Percentiles rank a stretch among this genome's conserved stretches.
Evolutionary conservation across 2,797 vertebrate species (phyloP).

Genomic region (Sciaenops ocellatus): DNA sequence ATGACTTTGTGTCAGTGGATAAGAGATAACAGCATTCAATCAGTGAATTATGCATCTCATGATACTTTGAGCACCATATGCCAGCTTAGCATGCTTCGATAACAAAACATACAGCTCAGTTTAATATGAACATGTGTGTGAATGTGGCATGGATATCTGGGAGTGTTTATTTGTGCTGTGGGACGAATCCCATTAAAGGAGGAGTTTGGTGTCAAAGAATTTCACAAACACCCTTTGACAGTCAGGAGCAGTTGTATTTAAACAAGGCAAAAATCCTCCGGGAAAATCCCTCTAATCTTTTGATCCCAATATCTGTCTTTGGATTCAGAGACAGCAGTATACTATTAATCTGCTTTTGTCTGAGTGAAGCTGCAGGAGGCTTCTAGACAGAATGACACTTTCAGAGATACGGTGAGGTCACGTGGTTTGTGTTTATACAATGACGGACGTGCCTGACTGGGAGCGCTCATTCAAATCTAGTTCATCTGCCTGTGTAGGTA

Average conservation of each 20-base stretch:
- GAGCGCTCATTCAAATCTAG: constrained; percentile 48
- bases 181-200: constrained; percentile 66
- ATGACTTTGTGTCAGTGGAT: constrained; percentile 2
- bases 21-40: constrained; percentile 18
- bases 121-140: constrained; percentile 14
- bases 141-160: constrained; percentile 10
- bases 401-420: constrained; percentile 59
- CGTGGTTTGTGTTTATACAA: constrained; percentile 38
- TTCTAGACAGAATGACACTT: constrained; percentile 72
- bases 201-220: constrained; percentile 74
- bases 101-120: constrained; percentile 8
- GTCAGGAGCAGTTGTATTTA: constrained; percentile 80
- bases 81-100: constrained; percentile 9
- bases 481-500: constrained; percentile 27
- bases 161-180: constrained; percentile 62
- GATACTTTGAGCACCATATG: constrained; percentile 28
- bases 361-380: constrained; percentile 67
- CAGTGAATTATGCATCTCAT: constrained; percentile 30
- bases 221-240: constrained; percentile 81
- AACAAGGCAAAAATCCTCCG: constrained; percentile 78
- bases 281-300: constrained; percentile 84
- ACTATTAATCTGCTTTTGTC: constrained; percentile 80
- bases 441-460: constrained; percentile 49
- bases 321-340: constrained; percentile 74
- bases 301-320: constrained; percentile 83